These are phyloP conservation scores for Drosophila ananassae DNA, from an alignment of 1,140 invertebrate genomes.

Conservation along the genomic window DNA sequence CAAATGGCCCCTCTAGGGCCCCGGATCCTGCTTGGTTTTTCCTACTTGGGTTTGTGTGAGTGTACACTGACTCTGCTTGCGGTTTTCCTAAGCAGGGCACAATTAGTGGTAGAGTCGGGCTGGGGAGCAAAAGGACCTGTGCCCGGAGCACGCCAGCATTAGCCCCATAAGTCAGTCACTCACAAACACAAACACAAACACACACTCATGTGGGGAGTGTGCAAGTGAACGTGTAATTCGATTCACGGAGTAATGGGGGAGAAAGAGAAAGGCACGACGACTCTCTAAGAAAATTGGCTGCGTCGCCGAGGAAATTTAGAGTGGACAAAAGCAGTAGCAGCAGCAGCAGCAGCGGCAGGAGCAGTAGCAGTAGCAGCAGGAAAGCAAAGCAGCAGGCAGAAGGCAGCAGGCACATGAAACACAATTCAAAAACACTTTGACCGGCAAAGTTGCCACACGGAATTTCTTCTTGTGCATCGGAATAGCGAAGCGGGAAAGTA, in stretches of 20 bases:
- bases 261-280: constrained; percentile 36
- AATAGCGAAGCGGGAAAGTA: constrained; percentile 41
- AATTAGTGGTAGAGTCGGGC: constrained; percentile 50
- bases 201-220: constrained; percentile 19
- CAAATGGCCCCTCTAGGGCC: constrained; percentile 32
- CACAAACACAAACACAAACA: constrained; percentile 30
- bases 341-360: constrained; percentile 9
- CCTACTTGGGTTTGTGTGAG: constrained; percentile 7
- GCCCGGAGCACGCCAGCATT: constrained; percentile 63
- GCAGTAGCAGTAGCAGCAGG: not conserved
- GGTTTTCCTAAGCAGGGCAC: constrained; percentile 64
- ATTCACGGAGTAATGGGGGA: constrained; percentile 51
- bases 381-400: constrained; percentile 19
- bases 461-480: constrained; percentile 75
- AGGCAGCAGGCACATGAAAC: constrained; percentile 70
- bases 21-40: constrained; percentile 18
- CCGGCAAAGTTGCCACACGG: constrained; percentile 82
- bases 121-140: not conserved
- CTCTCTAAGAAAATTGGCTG: constrained; percentile 77
- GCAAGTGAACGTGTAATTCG: constrained; percentile 65
- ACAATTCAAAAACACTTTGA: constrained; percentile 83
- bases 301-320: constrained; percentile 69
- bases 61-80: constrained; percentile 20
- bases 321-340: constrained; percentile 60
- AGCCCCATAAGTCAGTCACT: constrained; percentile 77